Evolutionary conservation across 2,113 vertebrate species (phyloP), one percentile per base, ranked within the genome.

Genomic region (Acrocephalus kingi): DNA sequence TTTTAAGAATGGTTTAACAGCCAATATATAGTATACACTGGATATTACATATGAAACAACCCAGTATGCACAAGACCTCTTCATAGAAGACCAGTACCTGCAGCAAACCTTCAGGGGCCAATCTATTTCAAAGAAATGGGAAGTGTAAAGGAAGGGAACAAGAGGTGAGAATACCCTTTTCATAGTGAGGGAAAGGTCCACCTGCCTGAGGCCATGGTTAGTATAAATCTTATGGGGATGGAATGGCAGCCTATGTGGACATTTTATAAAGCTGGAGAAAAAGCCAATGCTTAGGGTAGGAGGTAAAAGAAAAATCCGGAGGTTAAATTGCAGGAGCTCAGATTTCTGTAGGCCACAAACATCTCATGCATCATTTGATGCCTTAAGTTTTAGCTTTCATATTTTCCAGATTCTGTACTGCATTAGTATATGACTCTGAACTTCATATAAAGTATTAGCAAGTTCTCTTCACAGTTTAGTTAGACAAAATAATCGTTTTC

Each of bases 321-420:
- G 19, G 20, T 15, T 76, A 49, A n/a, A 69, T 13, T 45, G 9
- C 23, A 46, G 41, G 24, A 73, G 6, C 24, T 54, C n/a, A 74
- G 59, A 45, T 37, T 87, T 93, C 37, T 52, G 16, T 24, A 41
- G 55, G n/a, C 4, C 28, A 58, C 15, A 83, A 39, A 37, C 9
- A n/a, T 15, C 4, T 54, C 4, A 1, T 51, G 11, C 0, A 0
- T 31, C 8, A 20, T 28, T 39, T 62, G 37, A 28, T 39, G 25
- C 11, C 25, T 62, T 39, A 39, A 62, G 11, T 28, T 62, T 39
- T 28, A 62, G 25, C 37, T 39, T 39, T 39, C 37, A 28, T 62
- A 39, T 28, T 39, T 19, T 62, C 25, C 23, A 62, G 25, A 62
- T 18, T 39, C 24, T 61, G 25, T 61, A 39, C 24, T 62, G 59